Conservation (phyloP, 2,888 invertebrate genomes). For the Masnerella sp. region DNA sequence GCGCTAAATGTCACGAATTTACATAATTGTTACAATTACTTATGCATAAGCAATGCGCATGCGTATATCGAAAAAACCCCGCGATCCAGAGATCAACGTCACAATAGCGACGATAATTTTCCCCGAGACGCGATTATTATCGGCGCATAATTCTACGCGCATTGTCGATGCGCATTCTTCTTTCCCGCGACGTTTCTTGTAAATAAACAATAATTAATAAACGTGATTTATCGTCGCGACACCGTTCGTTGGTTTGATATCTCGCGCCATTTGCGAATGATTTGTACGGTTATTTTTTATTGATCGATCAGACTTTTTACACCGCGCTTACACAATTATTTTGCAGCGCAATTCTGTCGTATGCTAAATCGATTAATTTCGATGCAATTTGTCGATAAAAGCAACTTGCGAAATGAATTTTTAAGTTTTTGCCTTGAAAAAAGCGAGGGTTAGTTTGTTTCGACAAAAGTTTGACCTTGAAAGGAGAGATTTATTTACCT, state of each 20-base stretch:
- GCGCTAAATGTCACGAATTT: slow-evolving; percentile 48
- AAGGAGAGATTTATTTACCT: too few species aligned
- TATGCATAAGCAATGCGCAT: slow-evolving; percentile 30
- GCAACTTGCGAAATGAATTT: too few species aligned
- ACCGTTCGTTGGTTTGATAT: slow-evolving; percentile 14
- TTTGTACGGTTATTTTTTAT: background rate
- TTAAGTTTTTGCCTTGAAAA: too few species aligned
- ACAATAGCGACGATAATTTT: slow-evolving; percentile 36
- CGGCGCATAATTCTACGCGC: slow-evolving; percentile 16
- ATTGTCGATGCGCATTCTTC: slow-evolving; percentile 28
- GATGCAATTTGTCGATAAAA: too few species aligned
- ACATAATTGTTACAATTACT: slow-evolving; percentile 54
- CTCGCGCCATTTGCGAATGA: background rate
- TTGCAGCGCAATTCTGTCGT: too few species aligned
- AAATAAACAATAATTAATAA: slow-evolving; percentile 32
- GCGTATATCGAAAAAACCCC: background rate
- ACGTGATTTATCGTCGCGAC: slow-evolving; percentile 23
- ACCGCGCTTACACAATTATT: too few species aligned
- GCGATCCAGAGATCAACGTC: background rate
- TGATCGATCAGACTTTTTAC: background rate
- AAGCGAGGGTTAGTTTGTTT: too few species aligned
- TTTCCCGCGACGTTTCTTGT: slow-evolving; percentile 8
- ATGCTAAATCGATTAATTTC: too few species aligned
- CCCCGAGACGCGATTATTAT: slow-evolving; percentile 15
- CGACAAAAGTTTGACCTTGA: too few species aligned